A percentile compares a stretch with the other conserved stretches of the same genome.
These are phyloP conservation scores for Harlomillsia oculata DNA, from an alignment of 1,140 invertebrate genomes.

Conservation along the genomic window DNA sequence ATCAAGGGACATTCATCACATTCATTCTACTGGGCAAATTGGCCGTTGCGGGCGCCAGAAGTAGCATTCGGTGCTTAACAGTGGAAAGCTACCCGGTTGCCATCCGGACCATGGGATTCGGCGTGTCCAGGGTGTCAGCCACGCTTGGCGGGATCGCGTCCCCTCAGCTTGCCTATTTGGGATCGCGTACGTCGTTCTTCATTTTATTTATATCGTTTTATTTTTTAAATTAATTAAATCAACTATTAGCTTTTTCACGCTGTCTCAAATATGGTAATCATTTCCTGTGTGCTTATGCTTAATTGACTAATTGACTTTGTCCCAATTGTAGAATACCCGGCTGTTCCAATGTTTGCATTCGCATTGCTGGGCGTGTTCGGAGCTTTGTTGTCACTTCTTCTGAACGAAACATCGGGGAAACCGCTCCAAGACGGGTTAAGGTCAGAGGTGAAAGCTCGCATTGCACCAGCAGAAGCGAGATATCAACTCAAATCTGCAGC, in stretches of 20 bases:
- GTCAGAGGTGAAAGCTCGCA: not conserved
- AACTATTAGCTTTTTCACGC: not conserved
- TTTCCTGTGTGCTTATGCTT: not conserved
- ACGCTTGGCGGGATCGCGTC: conserved; percentile 11
- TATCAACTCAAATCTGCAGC: conserved; percentile 3
- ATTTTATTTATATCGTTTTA: too few species aligned
- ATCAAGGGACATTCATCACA: not conserved
- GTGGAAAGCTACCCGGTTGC: conserved; percentile 11
- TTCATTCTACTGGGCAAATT: conserved; percentile 18
- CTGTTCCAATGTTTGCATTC: conserved; percentile 24
- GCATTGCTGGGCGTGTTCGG: conserved; percentile 11
- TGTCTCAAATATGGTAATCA: not conserved
- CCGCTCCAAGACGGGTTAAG: conserved; percentile 22
- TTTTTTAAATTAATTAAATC: too few species aligned
- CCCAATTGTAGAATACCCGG: conserved; percentile 10
- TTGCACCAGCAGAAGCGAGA: not conserved
- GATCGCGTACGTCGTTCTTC: not conserved
- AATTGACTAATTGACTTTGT: too few species aligned
- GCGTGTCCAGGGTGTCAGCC: not conserved
- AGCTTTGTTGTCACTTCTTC: conserved; percentile 13
- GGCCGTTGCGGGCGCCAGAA: conserved; percentile 8
- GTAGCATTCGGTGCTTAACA: not conserved
- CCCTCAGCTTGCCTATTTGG: conserved; percentile 1
- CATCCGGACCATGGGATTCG: conserved; percentile 10
- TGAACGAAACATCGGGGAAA: conserved; percentile 22